Base-by-base conservation (phyloP, 1,140 invertebrate genomes). In the Philotrypesis tridentata region DNA sequence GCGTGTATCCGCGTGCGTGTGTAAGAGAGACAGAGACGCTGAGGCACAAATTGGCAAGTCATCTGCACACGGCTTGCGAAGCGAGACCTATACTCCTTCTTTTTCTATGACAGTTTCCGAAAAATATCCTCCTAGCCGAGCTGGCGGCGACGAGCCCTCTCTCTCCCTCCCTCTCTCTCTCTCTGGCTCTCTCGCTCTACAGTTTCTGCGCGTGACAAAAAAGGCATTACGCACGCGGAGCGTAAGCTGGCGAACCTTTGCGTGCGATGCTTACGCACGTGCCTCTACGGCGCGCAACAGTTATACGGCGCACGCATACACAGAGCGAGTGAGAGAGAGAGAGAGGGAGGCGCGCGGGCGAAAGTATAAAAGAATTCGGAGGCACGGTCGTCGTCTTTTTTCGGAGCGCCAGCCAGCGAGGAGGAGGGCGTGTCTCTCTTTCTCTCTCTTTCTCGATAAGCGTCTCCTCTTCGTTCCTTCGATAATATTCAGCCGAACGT, bases 401-500 rank as follows among this genome's bases (percentile, higher is more conserved):
- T 3, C 2, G 25, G 63, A 27, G 8, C 60, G 60, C n/a, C n/a
- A n/a, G n/a, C n/a, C 61, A 27, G 61, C 21, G 25, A 9, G 6
- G 61, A 21, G 61, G 61, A 6, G 12, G 12, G 61, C 61, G 61
- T 17, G 11, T 17, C 25, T 17, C 33, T 60, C 14, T 60, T 60
- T 21, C 12, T 60, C 14, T 14, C 55, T n/a, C 14, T 60, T n/a
- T 21, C 61, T 17, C 25, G 61, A 65, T 55, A 55, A 55, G 48
- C 48, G 48, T n/a, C 48, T 55, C 48, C 21, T 21, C 21, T 55
- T 55, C 48, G n/a, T 55, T 55, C n/a, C 48, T 7, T 55, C 17
- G 2, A 17, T 55, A 55, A 55, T 55, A 55, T 37, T 86, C 71
- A 88, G 82, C 82, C 85, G 82, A 95, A 94, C 2, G 94, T 93